These are phyloP conservation scores for Cichladusa arquata DNA, from an alignment of 2,113 vertebrate genomes.

Conservation along the genomic window DNA sequence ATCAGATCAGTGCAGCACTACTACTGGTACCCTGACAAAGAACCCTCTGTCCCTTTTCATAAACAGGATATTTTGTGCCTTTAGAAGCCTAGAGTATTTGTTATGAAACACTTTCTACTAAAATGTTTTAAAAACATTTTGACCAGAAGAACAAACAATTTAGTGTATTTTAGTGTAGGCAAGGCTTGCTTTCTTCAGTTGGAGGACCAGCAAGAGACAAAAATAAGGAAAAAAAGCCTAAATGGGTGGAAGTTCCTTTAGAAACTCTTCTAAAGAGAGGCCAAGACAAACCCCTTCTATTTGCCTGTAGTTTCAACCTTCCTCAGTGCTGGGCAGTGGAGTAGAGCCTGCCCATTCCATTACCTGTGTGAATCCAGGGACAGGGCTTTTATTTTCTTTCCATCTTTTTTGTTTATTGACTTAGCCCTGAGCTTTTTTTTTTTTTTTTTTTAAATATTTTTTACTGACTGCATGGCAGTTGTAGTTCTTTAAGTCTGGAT, in stretches of 20 bases:
- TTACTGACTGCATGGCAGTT: neutral
- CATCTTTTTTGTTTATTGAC: neutral
- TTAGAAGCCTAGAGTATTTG: neutral
- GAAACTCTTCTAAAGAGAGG: neutral
- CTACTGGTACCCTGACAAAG: neutral
- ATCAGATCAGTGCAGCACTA: neutral
- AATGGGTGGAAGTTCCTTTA: neutral
- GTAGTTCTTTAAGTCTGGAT: neutral
- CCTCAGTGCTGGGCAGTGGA: neutral
- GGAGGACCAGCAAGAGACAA: neutral
- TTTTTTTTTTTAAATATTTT: neutral
- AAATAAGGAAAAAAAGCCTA: neutral
- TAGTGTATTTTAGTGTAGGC: neutral
- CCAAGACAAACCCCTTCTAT: neutral
- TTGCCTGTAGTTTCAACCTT: neutral
- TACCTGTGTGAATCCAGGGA: neutral
- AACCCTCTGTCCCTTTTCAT: neutral
- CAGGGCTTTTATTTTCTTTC: neutral
- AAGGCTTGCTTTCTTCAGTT: neutral
- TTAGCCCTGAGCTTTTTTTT: neutral
- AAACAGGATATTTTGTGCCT: neutral
- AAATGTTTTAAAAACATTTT: constrained; percentile 8
- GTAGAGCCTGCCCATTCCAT: neutral
- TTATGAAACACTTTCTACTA: neutral
- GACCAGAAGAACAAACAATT: constrained; percentile 5